Base-by-base conservation (phyloP, 2,888 invertebrate species). In the Phyllotreta cruciferae region DNA sequence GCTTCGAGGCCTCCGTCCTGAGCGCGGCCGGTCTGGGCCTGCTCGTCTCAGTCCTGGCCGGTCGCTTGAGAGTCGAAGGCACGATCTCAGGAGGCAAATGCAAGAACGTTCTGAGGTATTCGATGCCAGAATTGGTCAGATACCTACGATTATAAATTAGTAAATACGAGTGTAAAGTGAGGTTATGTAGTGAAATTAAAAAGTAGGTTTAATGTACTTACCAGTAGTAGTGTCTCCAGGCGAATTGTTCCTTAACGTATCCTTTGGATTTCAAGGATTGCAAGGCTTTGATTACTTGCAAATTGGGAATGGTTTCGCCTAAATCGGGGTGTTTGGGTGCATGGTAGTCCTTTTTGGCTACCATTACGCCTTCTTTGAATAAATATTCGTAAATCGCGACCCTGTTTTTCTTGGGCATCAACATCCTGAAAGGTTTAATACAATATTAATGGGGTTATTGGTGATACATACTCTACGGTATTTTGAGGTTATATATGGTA, bases 151-250 rank as follows among this genome's bases (percentile, higher is more conserved):
- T 13, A 2, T 44, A 13, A 44, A 3, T 2, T 10, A 2, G 10
- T 39, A 39, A 39, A 36, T 11, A 41, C 35, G 13, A 3, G 9
- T 9, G 50, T 44, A n/a, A 36, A 44, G 14, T n/a, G n/a, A n/a
- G n/a, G n/a, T n/a, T n/a, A n/a, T n/a, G n/a, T 14, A 13, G 63
- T 10, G 14, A 0, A 42, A 65, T 63, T 13, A 42, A 2, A 9
- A 45, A 60, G 10, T 44, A 60, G 35, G 10, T 56, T 4, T 57
- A 6, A 35, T 60, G 41, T 36, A 70, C 83, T 81, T 81, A 89
- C 98, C 98, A 99, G 82, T 99, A 99, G 78, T 94, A 99, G 82
- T 99, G 98, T 77, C 98, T 90, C 99, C 99, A 99, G 3, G 98
- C 98, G 83, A 99, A 99, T 83, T 99, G 98, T 86, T 99, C 98